A percentile compares a stretch with the other conserved stretches of the same genome.
Evolutionary conservation across 2,113 vertebrate species (phyloP).

Genomic region (Pelobates fuscus): DNA sequence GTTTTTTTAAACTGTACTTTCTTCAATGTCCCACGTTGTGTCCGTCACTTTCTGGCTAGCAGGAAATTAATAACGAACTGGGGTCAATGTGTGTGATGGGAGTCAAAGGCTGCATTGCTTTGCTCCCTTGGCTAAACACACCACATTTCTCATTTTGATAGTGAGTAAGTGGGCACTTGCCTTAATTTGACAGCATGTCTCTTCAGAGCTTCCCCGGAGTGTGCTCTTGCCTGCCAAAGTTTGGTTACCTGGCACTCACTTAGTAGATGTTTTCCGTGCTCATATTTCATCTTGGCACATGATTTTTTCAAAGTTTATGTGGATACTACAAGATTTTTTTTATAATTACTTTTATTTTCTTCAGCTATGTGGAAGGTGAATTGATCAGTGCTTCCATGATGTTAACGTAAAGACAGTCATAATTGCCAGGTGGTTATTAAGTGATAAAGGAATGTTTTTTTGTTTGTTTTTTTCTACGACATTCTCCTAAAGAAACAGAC

Average conservation of each 20-base stretch:
- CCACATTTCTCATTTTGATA: conserved; percentile 48
- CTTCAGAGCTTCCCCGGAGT: conserved; percentile 2
- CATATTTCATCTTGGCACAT: conserved; percentile 30
- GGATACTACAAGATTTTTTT: conserved; percentile 1
- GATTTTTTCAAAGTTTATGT: fast-evolving
- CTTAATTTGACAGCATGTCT: conserved; percentile 48
- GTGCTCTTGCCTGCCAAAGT: conserved; percentile 33
- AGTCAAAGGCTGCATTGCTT: conserved; percentile 21
- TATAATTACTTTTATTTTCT: not conserved
- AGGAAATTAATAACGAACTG: conserved; percentile 8
- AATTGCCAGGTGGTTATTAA: too few species aligned
- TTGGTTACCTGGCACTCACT: conserved; percentile 15
- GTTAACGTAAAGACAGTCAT: not conserved
- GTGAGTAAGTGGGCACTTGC: conserved; percentile 50
- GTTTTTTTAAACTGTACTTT: not conserved
- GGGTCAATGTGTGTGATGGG: not conserved
- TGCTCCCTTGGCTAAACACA: conserved; percentile 35
- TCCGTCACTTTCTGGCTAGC: conserved; percentile 10
- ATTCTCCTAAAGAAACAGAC: too few species aligned
- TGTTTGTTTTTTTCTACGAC: too few species aligned
- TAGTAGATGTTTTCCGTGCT: fast-evolving
- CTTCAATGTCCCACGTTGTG: not conserved
- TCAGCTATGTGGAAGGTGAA: not conserved
- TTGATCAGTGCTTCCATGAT: not conserved
- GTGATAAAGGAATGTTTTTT: too few species aligned